phyloP scores from a whole-genome alignment of 2,888 invertebrate species.

The Agapostemon virescens region DNA sequence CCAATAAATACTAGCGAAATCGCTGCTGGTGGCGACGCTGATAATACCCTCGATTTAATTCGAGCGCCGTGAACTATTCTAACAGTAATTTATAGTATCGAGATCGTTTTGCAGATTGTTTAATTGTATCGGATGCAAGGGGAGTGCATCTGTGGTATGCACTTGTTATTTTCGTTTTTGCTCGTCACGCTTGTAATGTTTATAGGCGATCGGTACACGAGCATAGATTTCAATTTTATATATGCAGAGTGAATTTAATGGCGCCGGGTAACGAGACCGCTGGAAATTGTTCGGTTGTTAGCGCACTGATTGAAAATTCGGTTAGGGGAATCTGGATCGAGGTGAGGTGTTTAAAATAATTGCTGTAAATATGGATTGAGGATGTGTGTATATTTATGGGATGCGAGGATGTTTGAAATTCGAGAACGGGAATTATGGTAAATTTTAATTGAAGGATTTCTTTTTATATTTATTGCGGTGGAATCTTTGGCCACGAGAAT shows the following conservation, averaged over 20 bases:
- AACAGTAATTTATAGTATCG: background rate
- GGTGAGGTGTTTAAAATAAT: background rate
- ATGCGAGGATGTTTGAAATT: background rate
- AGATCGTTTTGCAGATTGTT: background rate
- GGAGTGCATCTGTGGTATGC: background rate
- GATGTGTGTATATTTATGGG: background rate
- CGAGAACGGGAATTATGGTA: background rate
- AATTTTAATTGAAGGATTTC: background rate
- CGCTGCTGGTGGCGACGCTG: background rate
- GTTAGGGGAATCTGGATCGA: background rate
- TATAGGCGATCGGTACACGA: background rate
- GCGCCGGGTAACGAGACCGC: background rate
- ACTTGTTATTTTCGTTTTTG: background rate
- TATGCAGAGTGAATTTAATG: conserved; percentile 1
- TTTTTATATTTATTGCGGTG: background rate
- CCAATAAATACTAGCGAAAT: conserved; percentile 19
- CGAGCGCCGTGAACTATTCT: background rate
- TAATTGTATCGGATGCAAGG: background rate
- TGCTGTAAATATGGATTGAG: background rate
- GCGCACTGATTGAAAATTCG: background rate
- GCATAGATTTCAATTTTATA: background rate
- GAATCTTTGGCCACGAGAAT: too few relatives aligned
- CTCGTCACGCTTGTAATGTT: background rate
- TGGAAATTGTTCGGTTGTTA: background rate
- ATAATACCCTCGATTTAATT: background rate